Evolutionary conservation across 1,140 invertebrate species (phyloP), one percentile per base, ranked within the genome.

Genomic region (Tribolium madens): DNA sequence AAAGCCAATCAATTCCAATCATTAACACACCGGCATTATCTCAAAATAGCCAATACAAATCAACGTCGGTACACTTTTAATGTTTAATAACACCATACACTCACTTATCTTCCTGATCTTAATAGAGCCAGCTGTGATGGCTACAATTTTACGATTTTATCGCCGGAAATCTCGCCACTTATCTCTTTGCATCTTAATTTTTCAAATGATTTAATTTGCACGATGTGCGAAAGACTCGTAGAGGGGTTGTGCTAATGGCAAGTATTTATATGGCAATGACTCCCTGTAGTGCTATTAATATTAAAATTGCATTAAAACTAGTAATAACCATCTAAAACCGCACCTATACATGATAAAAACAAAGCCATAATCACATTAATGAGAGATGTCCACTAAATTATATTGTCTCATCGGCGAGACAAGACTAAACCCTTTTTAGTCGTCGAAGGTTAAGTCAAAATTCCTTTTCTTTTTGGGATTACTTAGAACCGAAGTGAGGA

Each of bases 71-170:
- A 33, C 57, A 72, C 21, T 72, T 72, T 72, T 52, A 72, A 72
- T 72, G 70, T 72, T 72, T 72, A 72, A 72, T 72, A 72, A 72
- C 70, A 52, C 21, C 46, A 52, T 33, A 18, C 46, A 9, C 26
- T 50, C 21, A 12, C 26, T 72, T 72, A 72, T 72, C 70, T 18
- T n/a, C n/a, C 15, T 2, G 46, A 72, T 72, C 70, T 72, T 72
- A 52, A 72, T 72, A 52, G 47, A 36, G n/a, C 31, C 70, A 26
- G 31, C n/a, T 71, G 9, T 52, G 70, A 72, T 72, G 70, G 47
- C 70, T 52, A 52, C 70, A 72, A 72, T 72, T 72, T 72, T 31
- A 52, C 26, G 70, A 50, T 26, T 72, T 72, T 72, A 72, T 72
- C 70, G 46, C 46, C 3, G 21, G n/a, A 15, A 18, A 47, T 46